Conservation (phyloP, 2,797 vertebrate species). For the Malacoraja senta region DNA sequence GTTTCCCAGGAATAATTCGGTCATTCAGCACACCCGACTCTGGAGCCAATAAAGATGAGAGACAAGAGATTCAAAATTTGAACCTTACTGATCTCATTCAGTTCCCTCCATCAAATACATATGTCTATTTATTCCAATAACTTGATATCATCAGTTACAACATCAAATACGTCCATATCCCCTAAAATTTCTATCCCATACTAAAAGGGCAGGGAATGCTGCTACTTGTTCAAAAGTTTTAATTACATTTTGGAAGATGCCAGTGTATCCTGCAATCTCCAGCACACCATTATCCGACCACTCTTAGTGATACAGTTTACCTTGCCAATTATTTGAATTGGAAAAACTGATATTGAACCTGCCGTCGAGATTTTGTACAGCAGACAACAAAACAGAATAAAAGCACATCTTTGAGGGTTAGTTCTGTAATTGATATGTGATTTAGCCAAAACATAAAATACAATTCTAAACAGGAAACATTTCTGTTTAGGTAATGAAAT, state of each 20-base stretch:
- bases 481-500: not conserved
- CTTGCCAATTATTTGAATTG: not conserved
- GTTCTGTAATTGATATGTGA: not conserved
- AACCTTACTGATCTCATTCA: not conserved
- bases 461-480: not conserved
- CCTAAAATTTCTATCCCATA: not conserved
- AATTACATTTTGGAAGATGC: not conserved
- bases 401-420: not conserved
- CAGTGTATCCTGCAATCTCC: not conserved
- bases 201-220: not conserved
- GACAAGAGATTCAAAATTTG: too few relatives aligned
- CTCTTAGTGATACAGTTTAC: not conserved
- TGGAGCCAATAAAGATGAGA: not conserved
- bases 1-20: not conserved
- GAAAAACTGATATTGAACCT: not conserved
- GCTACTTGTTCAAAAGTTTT: not conserved
- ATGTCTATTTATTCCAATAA: too few relatives aligned
- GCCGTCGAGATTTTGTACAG: not conserved
- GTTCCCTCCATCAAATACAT: not conserved
- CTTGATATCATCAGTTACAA: not conserved
- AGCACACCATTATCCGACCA: not conserved
- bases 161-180: not conserved
- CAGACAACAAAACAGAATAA: constrained; percentile 14
- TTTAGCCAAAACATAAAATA: not conserved
- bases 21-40: not conserved